Percentiles rank a stretch among this genome's conserved stretches.
phyloP scores from a whole-genome alignment of 2,113 vertebrate genomes.

The Sialia sialis region DNA sequence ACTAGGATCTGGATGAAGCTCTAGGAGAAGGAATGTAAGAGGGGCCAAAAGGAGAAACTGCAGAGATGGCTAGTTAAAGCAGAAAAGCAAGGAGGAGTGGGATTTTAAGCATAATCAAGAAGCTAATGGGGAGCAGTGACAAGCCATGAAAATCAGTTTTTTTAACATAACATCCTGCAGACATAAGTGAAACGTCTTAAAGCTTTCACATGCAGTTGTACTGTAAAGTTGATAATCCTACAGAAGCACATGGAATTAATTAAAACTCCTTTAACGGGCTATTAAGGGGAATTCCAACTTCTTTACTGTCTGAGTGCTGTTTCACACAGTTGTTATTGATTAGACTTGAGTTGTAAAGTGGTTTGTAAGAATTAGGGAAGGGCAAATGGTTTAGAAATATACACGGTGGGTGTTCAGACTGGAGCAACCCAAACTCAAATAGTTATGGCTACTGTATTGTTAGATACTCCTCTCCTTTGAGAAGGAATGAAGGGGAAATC shows the following conservation, averaged over 20 bases:
- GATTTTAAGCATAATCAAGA: conserved; percentile 49
- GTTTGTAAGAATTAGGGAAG: conserved; percentile 62
- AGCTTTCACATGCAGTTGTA: conserved; percentile 55
- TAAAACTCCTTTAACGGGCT: conserved; percentile 67
- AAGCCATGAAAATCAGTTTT: conserved; percentile 56
- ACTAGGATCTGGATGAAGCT: neutral
- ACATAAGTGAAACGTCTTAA: conserved; percentile 54
- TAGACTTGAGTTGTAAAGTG: conserved; percentile 66
- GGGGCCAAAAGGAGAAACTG: neutral
- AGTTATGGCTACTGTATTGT: conserved; percentile 24
- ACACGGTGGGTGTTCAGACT: conserved; percentile 62
- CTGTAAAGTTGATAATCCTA: conserved; percentile 67
- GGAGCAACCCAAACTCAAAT: neutral
- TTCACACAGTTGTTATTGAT: conserved; percentile 72
- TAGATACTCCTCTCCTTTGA: neutral
- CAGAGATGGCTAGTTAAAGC: neutral
- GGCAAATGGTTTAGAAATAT: conserved; percentile 49
- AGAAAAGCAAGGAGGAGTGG: neutral
- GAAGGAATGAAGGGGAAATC: neutral
- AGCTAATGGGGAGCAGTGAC: conserved; percentile 39
- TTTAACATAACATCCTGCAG: conserved; percentile 40
- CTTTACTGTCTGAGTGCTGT: conserved; percentile 67
- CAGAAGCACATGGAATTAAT: conserved; percentile 68
- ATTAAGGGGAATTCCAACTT: conserved; percentile 64
- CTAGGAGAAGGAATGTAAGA: neutral